These are phyloP conservation scores for Anguilla japonica DNA, from an alignment of 2,113 vertebrate genomes.

Conservation along the genomic window DNA sequence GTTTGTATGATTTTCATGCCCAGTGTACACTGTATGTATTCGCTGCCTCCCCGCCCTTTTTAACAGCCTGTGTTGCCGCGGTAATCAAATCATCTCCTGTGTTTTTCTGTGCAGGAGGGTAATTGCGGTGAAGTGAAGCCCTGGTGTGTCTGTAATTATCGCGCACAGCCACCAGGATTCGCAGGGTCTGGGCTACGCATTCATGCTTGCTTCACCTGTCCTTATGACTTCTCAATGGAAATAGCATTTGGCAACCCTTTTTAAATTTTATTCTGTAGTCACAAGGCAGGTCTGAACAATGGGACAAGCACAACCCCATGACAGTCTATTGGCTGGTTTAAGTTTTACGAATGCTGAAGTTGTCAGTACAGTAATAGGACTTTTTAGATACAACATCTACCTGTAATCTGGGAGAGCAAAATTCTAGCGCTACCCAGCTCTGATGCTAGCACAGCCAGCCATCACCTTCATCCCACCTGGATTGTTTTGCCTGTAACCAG, in stretches of 20 bases:
- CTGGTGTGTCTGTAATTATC: neutral
- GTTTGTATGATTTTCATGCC: neutral
- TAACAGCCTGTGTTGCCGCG: neutral
- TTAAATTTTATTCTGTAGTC: no score
- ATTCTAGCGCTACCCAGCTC: neutral
- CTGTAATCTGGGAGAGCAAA: neutral
- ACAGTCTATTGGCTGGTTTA: no score
- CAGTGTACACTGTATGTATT: neutral
- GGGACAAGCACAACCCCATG: no score
- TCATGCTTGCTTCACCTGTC: no score
- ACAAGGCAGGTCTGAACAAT: no score
- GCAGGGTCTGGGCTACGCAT: neutral
- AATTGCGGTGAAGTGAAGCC: neutral
- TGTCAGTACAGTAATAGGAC: no score
- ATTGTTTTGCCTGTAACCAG: no score
- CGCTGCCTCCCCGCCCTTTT: neutral
- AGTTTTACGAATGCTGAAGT: no score
- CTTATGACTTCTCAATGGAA: no score
- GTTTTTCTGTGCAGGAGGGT: neutral
- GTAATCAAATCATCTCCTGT: neutral
- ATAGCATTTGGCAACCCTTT: no score
- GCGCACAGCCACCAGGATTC: neutral
- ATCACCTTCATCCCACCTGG: no score
- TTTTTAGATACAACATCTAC: no score
- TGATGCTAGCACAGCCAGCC: neutral